phyloP scores from a whole-genome alignment of 35 echinoderm and acorn worm species.

The Chiridota heheva region DNA sequence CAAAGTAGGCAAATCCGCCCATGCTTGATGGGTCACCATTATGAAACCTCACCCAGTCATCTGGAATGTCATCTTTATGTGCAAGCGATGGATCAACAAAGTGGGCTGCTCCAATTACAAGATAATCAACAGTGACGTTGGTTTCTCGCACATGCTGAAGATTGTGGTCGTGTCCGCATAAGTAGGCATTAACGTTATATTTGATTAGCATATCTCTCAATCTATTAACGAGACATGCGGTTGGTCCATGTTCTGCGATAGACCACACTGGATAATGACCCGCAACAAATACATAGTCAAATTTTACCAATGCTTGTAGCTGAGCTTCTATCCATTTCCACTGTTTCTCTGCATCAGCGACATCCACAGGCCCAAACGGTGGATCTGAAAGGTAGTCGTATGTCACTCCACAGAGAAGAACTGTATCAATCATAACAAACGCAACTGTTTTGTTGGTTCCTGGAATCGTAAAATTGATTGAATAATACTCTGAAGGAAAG shows the following conservation, averaged over 20 bases:
- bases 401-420: constrained; percentile 62
- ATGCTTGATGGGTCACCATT: constrained; percentile 54
- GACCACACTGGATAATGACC: constrained; percentile 99
- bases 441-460: constrained; percentile 53
- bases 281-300: constrained; percentile 81
- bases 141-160: constrained; percentile 83
- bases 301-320: constrained; percentile 51
- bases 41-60: constrained; percentile 62
- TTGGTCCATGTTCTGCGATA: constrained; percentile 94
- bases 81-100: constrained; percentile 54
- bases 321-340: constrained; percentile 84
- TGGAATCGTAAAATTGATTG: constrained; percentile 60
- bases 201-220: constrained; percentile 73
- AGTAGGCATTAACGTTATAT: constrained; percentile 87
- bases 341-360: constrained; percentile 36
- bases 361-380: constrained; percentile 62
- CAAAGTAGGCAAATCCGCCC: constrained; percentile 88
- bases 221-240: constrained; percentile 50
- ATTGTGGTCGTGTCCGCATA: constrained; percentile 97
- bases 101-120: constrained; percentile 83
- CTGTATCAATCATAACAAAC: constrained; percentile 93
- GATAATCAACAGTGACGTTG: constrained; percentile 80
- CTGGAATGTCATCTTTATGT: constrained; percentile 56
- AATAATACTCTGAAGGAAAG: constrained; percentile 70
- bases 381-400: constrained; percentile 29